phyloP scores from a whole-genome alignment of 1,140 invertebrate species.

The Apis laboriosa region DNA sequence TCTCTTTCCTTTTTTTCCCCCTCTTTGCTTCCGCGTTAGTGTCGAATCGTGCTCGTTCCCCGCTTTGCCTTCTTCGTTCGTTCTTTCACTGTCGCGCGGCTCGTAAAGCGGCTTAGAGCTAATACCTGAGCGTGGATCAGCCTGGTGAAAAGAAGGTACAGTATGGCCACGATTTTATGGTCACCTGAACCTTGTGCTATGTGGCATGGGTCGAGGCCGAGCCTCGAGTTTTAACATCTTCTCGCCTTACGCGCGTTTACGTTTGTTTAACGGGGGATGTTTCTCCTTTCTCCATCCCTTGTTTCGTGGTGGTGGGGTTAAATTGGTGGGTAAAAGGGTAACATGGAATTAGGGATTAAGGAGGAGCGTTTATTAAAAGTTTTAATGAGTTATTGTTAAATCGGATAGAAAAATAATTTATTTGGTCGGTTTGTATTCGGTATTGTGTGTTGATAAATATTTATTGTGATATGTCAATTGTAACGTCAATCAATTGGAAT shows the following conservation, averaged over 20 bases:
- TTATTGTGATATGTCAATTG: no score
- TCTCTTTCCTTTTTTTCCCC: background rate
- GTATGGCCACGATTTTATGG: slow-evolving; percentile 38
- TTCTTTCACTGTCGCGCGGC: no score
- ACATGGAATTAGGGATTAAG: no score
- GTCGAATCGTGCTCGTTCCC: background rate
- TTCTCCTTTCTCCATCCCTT: background rate
- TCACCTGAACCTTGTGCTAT: slow-evolving; percentile 3
- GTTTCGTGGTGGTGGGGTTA: no score
- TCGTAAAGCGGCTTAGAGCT: slow-evolving; percentile 37
- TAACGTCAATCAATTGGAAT: no score
- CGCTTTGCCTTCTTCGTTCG: background rate
- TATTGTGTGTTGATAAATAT: no score
- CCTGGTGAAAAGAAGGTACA: slow-evolving; percentile 28
- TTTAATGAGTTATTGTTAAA: no score
- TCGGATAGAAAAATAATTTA: no score
- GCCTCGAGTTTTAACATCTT: background rate
- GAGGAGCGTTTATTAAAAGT: no score
- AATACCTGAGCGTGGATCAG: slow-evolving; percentile 40
- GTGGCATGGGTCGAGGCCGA: background rate
- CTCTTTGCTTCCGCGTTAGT: slow-evolving; percentile 16
- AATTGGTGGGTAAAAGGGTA: no score
- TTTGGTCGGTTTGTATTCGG: no score
- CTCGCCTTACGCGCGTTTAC: background rate
- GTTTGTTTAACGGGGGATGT: background rate